Evolutionary conservation across 2,888 invertebrate species (phyloP), one percentile per base, ranked within the genome.

Genomic region (Caenorhabditis panamensis): DNA sequence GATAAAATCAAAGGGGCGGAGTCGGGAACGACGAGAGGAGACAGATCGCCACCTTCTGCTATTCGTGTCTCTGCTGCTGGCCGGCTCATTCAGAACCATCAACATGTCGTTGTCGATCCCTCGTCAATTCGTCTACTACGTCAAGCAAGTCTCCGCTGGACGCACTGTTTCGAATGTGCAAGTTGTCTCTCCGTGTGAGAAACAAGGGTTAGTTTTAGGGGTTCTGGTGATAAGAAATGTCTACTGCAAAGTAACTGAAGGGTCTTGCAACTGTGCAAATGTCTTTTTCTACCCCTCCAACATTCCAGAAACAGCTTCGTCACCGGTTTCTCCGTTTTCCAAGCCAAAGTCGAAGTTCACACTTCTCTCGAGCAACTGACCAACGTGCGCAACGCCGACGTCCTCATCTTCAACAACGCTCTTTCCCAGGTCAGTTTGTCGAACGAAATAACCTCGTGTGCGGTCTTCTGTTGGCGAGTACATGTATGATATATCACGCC

Each of bases 161-260:
- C 20, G 53, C 41, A 51, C 49, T 9, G 20, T 73, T 20, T 41
- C 64, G 24, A 71, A 66, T 22, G 84, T 82, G 1, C 81, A 81
- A 28, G 73, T 82, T 13, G 59, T 84, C 11, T 73, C 82, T 20
- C 68, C 73, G 22, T 82, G 81, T 26, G 53, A 66, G 54, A 63
- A 76, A 18, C 72, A 59, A 13, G 72, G 68, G 82, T 82, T n/a
- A n/a, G n/a, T n/a, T n/a, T n/a, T n/a, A n/a, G n/a, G n/a, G n/a
- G n/a, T n/a, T n/a, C n/a, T n/a, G n/a, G n/a, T n/a, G n/a, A n/a
- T n/a, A n/a, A n/a, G n/a, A n/a, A n/a, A n/a, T n/a, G n/a, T n/a
- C n/a, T n/a, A n/a, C n/a, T n/a, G n/a, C n/a, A n/a, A n/a, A n/a
- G n/a, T n/a, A n/a, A n/a, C n/a, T n/a, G n/a, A 9, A 61, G 69